A percentile compares a stretch with the other conserved stretches of the same genome.
Conservation (phyloP, 2,797 vertebrate genomes). For the Oreonectes daqikongensis region DNA sequence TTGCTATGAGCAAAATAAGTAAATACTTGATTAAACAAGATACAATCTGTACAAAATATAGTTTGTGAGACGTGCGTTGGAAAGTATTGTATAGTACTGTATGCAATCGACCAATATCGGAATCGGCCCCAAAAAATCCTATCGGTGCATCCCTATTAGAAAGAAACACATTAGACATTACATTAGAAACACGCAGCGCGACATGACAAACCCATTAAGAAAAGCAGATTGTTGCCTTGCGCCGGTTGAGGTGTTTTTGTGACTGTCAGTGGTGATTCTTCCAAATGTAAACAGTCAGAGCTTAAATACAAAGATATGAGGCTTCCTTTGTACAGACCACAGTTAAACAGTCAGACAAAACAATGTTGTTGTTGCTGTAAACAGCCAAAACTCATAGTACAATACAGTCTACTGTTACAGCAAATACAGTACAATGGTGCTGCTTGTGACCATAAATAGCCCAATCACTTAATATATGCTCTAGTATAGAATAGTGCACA, state of each 20-base stretch:
- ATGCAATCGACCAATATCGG: too few relatives aligned
- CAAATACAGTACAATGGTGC: not conserved
- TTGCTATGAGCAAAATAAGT: too few relatives aligned
- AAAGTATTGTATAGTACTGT: too few relatives aligned
- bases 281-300: not conserved
- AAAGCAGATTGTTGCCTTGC: too few relatives aligned
- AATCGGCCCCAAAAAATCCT: too few relatives aligned
- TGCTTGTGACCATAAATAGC: not conserved
- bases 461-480: not conserved
- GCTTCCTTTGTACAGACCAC: constrained; percentile 51
- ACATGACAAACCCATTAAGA: too few relatives aligned
- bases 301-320: constrained; percentile 3
- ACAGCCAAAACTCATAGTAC: not conserved
- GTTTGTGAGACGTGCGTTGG: too few relatives aligned
- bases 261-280: not conserved
- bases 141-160: too few relatives aligned
- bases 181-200: too few relatives aligned
- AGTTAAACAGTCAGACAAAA: not conserved
- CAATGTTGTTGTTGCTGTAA: not conserved
- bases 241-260: not conserved
- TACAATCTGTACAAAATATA: too few relatives aligned
- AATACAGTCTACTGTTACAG: not conserved
- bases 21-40: too few relatives aligned
- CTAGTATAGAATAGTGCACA: not conserved
- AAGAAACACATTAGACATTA: too few relatives aligned